Percentiles rank a stretch among this genome's conserved stretches.
These are phyloP conservation scores for Quadroppia sp. DNA, from an alignment of 2,888 invertebrate genomes.

Conservation along the genomic window DNA sequence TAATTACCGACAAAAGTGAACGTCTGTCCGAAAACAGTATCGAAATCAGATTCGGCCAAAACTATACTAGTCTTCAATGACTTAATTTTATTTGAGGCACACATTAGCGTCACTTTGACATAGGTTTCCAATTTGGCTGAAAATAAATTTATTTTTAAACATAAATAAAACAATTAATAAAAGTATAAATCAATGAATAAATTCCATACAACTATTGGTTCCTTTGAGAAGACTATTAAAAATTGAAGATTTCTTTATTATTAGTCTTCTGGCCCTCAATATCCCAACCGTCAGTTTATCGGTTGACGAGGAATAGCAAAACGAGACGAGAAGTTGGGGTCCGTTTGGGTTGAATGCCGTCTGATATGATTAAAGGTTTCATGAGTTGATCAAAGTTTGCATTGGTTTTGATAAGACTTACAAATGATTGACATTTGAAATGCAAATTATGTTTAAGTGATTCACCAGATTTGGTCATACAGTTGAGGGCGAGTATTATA, in stretches of 20 bases:
- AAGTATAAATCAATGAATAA: not conserved
- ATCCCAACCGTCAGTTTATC: constrained; percentile 13
- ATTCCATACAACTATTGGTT: constrained; percentile 10
- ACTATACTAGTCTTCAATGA: constrained; percentile 49
- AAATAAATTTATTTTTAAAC: constrained; percentile 2
- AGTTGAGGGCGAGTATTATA: constrained; percentile 49
- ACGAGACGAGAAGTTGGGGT: constrained; percentile 12
- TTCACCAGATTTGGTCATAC: constrained; percentile 41
- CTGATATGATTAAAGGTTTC: not conserved
- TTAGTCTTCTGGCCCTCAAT: not conserved
- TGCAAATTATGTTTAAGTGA: constrained; percentile 39
- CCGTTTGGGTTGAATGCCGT: constrained; percentile 1
- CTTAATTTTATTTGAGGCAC: constrained; percentile 50
- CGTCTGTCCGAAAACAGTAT: constrained; percentile 47
- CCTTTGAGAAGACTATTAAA: constrained; percentile 2
- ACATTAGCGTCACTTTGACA: constrained; percentile 50
- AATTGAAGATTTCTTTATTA: not conserved
- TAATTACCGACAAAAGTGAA: constrained; percentile 48
- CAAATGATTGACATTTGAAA: constrained; percentile 43
- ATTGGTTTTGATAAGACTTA: constrained; percentile 22
- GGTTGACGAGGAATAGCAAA: not conserved
- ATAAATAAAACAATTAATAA: not conserved
- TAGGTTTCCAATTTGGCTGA: constrained; percentile 49
- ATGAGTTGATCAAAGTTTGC: not conserved
- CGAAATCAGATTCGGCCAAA: constrained; percentile 42